phyloP scores from a whole-genome alignment of 2,797 vertebrate genomes.

The Enoplosus armatus region DNA sequence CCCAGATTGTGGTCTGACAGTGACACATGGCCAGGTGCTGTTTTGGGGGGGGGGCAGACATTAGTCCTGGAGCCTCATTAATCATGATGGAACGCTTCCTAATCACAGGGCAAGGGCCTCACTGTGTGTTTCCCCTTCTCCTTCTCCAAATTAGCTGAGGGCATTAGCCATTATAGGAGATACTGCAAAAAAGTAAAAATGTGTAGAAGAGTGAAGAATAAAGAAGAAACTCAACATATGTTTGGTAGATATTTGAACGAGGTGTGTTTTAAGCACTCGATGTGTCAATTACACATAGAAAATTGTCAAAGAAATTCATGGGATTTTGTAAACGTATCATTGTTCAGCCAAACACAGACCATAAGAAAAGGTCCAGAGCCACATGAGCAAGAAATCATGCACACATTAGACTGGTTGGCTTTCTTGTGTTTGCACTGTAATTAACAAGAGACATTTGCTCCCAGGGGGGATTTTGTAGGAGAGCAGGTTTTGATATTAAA shows the following conservation, averaged over 20 bases:
- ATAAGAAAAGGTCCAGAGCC: neutral
- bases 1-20: conserved; percentile 75
- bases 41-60: conserved; percentile 51
- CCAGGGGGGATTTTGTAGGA: neutral
- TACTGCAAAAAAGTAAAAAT: conserved; percentile 8
- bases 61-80: conserved; percentile 73
- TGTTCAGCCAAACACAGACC: neutral
- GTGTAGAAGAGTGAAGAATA: neutral
- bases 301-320: neutral
- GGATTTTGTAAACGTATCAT: neutral
- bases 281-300: neutral
- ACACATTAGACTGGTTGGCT: neutral
- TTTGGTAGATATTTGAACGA: neutral
- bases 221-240: neutral
- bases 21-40: conserved; percentile 75
- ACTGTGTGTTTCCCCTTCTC: conserved; percentile 40
- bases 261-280: neutral
- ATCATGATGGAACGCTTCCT: conserved; percentile 66
- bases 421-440: conserved; percentile 2
- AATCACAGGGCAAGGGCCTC: conserved; percentile 64
- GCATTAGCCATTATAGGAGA: conserved; percentile 15
- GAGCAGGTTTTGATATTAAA: conserved; percentile 36
- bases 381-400: neutral
- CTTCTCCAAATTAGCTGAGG: conserved; percentile 25
- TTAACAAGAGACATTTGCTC: conserved; percentile 7